phyloP scores from a whole-genome alignment of 2,888 invertebrate species.

The Rugalucina vietnamica region DNA sequence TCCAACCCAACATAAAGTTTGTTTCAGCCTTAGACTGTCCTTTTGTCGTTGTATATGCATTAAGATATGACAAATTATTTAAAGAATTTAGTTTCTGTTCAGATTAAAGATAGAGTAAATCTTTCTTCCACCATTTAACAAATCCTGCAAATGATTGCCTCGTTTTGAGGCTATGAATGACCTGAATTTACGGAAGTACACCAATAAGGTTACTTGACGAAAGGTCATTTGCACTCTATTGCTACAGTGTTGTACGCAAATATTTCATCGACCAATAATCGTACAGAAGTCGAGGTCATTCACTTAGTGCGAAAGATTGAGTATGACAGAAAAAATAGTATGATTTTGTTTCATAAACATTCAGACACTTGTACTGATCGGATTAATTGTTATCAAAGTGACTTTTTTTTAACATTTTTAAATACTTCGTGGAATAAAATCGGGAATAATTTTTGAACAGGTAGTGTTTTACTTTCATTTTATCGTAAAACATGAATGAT shows the following conservation, averaged over 20 bases:
- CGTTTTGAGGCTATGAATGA: background rate
- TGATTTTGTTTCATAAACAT: background rate
- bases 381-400: background rate
- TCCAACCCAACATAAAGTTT: background rate
- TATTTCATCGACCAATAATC: slow-evolving; percentile 11
- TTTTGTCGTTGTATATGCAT: too few species aligned
- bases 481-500: too few species aligned
- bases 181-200: slow-evolving; percentile 8
- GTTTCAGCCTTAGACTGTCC: too few species aligned
- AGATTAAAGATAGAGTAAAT: too few species aligned
- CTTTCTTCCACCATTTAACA: background rate
- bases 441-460: background rate
- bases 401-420: background rate
- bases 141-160: background rate
- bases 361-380: background rate
- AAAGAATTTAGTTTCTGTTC: too few species aligned
- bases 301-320: background rate
- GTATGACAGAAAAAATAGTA: background rate
- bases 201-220: background rate
- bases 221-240: slow-evolving; percentile 11
- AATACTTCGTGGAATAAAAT: too few species aligned
- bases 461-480: background rate
- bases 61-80: too few species aligned
- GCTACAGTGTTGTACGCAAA: background rate
- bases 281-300: background rate